Evolutionary conservation across 2,113 vertebrate species (phyloP).

Genomic region (Pica pica): DNA sequence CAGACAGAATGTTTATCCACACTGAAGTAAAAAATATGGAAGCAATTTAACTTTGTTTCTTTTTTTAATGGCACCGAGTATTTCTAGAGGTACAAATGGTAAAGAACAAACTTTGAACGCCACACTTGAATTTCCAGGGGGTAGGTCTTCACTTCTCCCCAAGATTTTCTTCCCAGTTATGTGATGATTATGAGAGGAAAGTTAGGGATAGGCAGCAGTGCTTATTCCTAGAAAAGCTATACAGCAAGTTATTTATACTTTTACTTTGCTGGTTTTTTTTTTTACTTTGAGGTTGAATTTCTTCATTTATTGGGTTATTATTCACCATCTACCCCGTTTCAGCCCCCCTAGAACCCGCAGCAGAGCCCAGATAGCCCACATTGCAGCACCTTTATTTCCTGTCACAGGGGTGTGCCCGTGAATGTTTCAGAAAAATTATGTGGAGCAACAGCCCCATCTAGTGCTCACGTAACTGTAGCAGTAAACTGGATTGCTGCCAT

Average conservation of each 20-base stretch:
- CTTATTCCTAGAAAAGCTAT: background rate
- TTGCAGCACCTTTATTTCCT: background rate
- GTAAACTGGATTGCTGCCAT: background rate
- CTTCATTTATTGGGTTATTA: background rate
- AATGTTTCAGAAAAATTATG: too few species aligned
- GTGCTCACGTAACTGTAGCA: background rate
- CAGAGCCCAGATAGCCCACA: background rate
- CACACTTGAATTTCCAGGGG: background rate
- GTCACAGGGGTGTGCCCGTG: rapidly evolving
- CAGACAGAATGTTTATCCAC: background rate
- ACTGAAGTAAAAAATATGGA: background rate
- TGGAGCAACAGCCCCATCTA: background rate
- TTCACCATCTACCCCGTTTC: background rate
- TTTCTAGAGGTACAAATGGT: background rate
- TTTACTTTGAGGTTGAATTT: background rate
- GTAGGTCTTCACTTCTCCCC: background rate
- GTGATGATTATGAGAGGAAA: background rate
- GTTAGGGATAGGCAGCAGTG: background rate
- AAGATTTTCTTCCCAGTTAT: background rate
- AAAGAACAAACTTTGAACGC: background rate
- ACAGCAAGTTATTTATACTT: background rate
- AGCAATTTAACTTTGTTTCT: background rate
- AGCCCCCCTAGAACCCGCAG: background rate
- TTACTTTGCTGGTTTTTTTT: background rate
- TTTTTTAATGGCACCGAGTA: too few species aligned